A percentile compares a stretch with the other conserved stretches of the same genome.
These are phyloP conservation scores for Eulithis testata DNA, from an alignment of 2,888 invertebrate genomes.

Conservation along the genomic window DNA sequence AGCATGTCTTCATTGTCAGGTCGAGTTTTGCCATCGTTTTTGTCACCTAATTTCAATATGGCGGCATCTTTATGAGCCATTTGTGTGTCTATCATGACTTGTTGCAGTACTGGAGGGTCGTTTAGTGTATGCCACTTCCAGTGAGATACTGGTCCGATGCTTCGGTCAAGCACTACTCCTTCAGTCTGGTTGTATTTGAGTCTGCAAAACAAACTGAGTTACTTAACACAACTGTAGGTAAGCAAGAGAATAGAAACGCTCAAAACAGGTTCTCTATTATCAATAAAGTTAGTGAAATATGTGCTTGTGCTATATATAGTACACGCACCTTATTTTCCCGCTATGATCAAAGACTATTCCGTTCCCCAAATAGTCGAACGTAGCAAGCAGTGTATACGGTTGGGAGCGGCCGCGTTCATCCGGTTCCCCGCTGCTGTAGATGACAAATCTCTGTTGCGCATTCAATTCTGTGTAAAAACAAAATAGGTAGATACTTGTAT, in stretches of 20 bases:
- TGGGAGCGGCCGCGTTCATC: slow-evolving; percentile 67
- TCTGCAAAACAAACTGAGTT: slow-evolving; percentile 46
- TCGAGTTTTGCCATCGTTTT: slow-evolving; percentile 46
- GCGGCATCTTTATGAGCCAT: slow-evolving; percentile 69
- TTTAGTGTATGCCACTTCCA: slow-evolving; percentile 81
- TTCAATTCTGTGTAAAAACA: slow-evolving; percentile 59
- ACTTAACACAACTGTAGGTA: background rate
- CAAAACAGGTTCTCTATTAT: no score
- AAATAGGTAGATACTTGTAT: background rate
- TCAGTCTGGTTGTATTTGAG: slow-evolving; percentile 79
- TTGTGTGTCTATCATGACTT: slow-evolving; percentile 78
- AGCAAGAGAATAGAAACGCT: background rate
- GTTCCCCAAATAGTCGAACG: slow-evolving; percentile 75
- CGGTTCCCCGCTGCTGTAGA: slow-evolving; percentile 72
- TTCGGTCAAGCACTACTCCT: slow-evolving; percentile 72
- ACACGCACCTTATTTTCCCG: slow-evolving; percentile 71
- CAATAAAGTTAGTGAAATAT: no score
- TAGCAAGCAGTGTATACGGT: slow-evolving; percentile 69
- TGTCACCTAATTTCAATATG: slow-evolving; percentile 61
- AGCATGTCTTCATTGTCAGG: slow-evolving; percentile 74
- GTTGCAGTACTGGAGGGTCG: slow-evolving; percentile 74
- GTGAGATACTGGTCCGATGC: slow-evolving; percentile 71
- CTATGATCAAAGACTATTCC: slow-evolving; percentile 75
- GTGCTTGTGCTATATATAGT: no score
- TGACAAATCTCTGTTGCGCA: slow-evolving; percentile 70